These are phyloP conservation scores for Mobula birostris DNA, from an alignment of 2,113 vertebrate species.

Conservation along the genomic window DNA sequence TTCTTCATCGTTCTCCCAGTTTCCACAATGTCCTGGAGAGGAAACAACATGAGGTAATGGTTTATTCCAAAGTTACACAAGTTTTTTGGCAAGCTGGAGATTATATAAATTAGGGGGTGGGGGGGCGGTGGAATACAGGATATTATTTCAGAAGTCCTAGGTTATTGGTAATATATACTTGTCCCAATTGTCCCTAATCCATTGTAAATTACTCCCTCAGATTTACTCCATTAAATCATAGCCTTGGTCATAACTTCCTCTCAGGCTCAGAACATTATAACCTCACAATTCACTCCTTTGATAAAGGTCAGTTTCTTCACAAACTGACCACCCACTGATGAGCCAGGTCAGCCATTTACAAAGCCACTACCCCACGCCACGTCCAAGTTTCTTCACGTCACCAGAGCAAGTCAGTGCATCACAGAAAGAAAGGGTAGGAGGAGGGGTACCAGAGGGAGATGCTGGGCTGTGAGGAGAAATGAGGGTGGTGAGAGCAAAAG, in stretches of 20 bases:
- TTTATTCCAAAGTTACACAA: background rate
- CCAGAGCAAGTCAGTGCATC: no score
- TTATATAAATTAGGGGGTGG: no score
- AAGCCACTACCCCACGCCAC: background rate
- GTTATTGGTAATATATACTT: background rate
- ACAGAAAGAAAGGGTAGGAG: no score
- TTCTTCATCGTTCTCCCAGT: slow-evolving; percentile 70
- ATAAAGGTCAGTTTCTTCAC: no score
- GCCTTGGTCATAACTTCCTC: no score
- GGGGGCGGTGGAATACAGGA: no score
- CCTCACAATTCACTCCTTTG: no score
- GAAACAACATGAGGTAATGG: slow-evolving; percentile 13
- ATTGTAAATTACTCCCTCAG: background rate
- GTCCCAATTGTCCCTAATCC: background rate
- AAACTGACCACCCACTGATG: background rate
- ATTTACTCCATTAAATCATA: no score
- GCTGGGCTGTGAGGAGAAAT: no score
- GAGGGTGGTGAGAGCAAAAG: no score
- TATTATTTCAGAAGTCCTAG: background rate
- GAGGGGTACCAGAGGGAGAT: no score
- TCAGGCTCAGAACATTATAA: no score
- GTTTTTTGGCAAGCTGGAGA: background rate
- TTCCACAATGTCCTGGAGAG: slow-evolving; percentile 69
- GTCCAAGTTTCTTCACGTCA: background rate
- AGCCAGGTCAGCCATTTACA: background rate